Percentiles rank a stretch among this genome's conserved stretches.
These are phyloP conservation scores for Pedionomus torquatus DNA, from an alignment of 2,113 vertebrate genomes.

Conservation along the genomic window DNA sequence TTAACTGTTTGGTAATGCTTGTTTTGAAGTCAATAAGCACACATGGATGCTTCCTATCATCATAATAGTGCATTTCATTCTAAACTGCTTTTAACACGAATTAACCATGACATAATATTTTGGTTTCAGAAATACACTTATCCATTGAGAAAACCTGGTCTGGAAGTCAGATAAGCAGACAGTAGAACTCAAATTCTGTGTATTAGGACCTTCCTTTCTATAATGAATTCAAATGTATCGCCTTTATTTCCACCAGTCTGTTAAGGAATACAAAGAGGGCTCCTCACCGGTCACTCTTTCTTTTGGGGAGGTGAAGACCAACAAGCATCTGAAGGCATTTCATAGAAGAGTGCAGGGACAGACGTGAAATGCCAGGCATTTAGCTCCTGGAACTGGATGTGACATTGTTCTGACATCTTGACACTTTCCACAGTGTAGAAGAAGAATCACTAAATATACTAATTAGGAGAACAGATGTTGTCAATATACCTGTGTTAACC, in stretches of 20 bases:
- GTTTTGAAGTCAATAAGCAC: background rate
- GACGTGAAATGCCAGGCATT: background rate
- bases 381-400: background rate
- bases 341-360: background rate
- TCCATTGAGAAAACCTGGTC: background rate
- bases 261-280: background rate
- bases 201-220: background rate
- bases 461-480: background rate
- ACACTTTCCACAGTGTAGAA: background rate
- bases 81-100: background rate
- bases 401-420: background rate
- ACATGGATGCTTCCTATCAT: background rate
- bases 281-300: background rate
- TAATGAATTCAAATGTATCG: background rate
- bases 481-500: background rate
- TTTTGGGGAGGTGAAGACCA: background rate
- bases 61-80: background rate
- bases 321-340: background rate
- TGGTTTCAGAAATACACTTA: background rate
- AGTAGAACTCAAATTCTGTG: background rate
- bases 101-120: background rate
- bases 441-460: background rate
- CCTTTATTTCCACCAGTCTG: background rate
- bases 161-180: background rate
- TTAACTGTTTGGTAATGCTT: background rate